These are phyloP conservation scores for Zenarchopterus dispar DNA, from an alignment of 2,797 vertebrate species.

Conservation along the genomic window DNA sequence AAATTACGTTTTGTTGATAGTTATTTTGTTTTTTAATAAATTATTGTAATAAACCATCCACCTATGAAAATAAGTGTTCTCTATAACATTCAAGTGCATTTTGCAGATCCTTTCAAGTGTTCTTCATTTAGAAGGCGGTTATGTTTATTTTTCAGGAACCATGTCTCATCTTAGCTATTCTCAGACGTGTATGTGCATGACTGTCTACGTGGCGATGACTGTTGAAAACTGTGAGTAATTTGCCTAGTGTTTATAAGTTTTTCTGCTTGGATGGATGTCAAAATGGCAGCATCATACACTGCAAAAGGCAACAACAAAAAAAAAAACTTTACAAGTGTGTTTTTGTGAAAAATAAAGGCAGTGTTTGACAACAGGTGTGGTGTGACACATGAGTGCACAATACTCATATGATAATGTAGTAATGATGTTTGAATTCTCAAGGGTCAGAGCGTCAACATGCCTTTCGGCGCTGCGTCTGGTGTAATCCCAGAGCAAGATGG, in stretches of 20 bases:
- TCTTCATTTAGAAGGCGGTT: no score
- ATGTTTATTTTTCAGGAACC: no score
- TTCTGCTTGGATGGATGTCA: background rate
- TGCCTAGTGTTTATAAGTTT: background rate
- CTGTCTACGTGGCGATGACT: no score
- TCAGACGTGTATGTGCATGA: background rate
- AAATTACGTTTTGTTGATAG: no score
- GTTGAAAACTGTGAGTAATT: background rate
- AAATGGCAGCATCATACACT: background rate
- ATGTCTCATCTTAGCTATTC: no score
- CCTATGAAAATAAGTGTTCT: no score
- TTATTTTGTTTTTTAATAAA: no score
- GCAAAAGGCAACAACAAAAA: no score
- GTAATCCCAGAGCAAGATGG: background rate
- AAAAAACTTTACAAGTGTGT: background rate
- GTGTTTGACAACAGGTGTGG: background rate
- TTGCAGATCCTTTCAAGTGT: no score
- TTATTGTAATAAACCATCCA: no score
- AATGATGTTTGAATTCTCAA: constrained; percentile 3
- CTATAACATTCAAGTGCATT: no score
- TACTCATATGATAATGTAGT: background rate
- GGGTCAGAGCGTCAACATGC: background rate
- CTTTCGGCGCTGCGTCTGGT: background rate
- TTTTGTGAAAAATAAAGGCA: background rate
- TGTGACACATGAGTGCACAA: background rate